Evolutionary conservation across 2,797 vertebrate genomes (phyloP).

Genomic region (Anisognathus igniventris): DNA sequence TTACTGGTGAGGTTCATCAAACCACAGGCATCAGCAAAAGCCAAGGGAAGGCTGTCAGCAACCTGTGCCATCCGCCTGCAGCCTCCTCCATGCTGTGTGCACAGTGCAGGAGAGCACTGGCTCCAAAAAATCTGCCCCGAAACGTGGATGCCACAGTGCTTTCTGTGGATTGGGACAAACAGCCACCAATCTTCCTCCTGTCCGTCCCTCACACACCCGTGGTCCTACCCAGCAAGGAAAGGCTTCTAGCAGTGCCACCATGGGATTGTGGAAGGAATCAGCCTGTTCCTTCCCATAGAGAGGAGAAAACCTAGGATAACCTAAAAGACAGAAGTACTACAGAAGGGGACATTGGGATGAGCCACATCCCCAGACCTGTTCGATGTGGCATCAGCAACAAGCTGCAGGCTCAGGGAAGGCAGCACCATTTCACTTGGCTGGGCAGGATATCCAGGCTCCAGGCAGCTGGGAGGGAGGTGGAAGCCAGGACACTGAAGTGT

Average conservation of each 20-base stretch:
- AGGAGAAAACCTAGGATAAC: neutral
- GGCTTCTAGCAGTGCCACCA: neutral
- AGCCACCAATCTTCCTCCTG: neutral
- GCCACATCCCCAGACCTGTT: neutral
- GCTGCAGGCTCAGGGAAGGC: neutral
- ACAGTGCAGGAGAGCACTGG: rapidly evolving
- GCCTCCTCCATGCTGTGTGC: neutral
- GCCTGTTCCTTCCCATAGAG: neutral
- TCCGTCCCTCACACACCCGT: no score
- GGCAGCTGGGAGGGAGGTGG: neutral
- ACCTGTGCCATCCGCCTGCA: neutral
- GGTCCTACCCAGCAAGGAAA: neutral
- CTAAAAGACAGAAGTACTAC: neutral
- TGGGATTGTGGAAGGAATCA: neutral
- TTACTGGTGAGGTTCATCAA: neutral
- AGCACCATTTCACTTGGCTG: neutral
- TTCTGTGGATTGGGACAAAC: neutral
- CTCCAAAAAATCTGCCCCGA: neutral
- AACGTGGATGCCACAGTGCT: rapidly evolving
- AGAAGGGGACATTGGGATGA: neutral
- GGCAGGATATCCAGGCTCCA: neutral
- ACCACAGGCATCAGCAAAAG: neutral
- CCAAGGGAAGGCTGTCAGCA: neutral
- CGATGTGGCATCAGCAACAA: rapidly evolving
- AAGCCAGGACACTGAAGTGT: neutral